Evolutionary conservation across 2,113 vertebrate species (phyloP), one percentile per base, ranked within the genome.

Genomic region (Meleagris gallopavo): DNA sequence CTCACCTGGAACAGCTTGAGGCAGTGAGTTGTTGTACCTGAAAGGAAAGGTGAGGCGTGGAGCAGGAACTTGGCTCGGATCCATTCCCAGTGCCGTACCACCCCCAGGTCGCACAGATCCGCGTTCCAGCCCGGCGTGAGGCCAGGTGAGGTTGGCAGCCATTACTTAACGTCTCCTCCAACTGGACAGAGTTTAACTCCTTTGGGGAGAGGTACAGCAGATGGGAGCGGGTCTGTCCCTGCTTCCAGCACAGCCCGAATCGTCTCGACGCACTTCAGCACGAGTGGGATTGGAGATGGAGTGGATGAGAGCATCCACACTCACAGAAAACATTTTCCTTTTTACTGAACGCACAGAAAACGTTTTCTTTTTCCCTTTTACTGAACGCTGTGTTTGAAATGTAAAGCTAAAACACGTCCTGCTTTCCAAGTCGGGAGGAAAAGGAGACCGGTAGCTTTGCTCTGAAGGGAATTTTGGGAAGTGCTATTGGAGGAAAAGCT

Each of bases 311-410:
- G 24, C 40, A 2, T 16, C 2, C 21, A 3, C 0, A 1, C 61
- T 24, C 8, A 40, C 40, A 14, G 34, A 5, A 41, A 29, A 10
- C n/a, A 12, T 19, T 17, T 20, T 29, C 40, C 40, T 40, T 40
- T 40, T 40, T 12, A 40, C 40, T 40, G 40, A 13, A n/a, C n/a
- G n/a, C 8, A 40, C 40, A 14, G 34, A 5, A 41, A 29, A 10
- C n/a, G 11, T 19, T 17, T 20, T 29, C 40, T n/a, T 57, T 48
- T 45, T 21, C 46, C 15, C 29, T 38, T 74, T 55, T 13, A 6
- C 19, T 30, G 4, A 21, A 11, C 6, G 11, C 38, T 2, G 3
- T 2, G 0, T 41, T 62, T 25, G 57, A n/a, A 38, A 46, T 1
- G 3, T 2, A 6, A 46, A 54, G 43, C 24, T 24, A 25, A 61